phyloP scores from a whole-genome alignment of 2,888 invertebrate species.

The Lasiommata megera region DNA sequence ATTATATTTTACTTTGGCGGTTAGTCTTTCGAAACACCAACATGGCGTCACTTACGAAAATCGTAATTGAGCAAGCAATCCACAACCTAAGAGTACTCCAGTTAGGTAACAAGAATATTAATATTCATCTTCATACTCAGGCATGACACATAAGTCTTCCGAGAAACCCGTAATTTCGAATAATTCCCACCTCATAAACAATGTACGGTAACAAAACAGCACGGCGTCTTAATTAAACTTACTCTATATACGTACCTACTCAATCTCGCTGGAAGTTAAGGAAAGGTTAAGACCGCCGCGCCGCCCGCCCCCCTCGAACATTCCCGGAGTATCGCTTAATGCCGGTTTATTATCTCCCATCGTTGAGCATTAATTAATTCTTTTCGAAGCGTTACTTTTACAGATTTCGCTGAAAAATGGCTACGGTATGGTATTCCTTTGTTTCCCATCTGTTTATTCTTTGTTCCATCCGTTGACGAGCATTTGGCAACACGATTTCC shows the following conservation, averaged over 20 bases:
- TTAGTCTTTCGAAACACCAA: too few species aligned
- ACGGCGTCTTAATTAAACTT: conserved; percentile 71
- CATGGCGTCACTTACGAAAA: too few species aligned
- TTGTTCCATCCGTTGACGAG: not conserved
- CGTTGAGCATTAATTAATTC: conserved; percentile 70
- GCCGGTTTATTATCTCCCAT: conserved; percentile 75
- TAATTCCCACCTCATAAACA: conserved; percentile 54
- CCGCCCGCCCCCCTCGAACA: conserved; percentile 44
- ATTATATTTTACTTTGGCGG: too few species aligned
- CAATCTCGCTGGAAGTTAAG: conserved; percentile 77
- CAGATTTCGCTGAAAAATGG: conserved; percentile 30
- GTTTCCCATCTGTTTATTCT: not conserved
- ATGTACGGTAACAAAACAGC: conserved; percentile 66
- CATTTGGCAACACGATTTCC: too few species aligned
- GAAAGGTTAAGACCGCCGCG: conserved; percentile 66
- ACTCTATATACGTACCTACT: conserved; percentile 75
- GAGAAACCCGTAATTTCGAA: conserved; percentile 22
- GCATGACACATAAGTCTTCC: not conserved
- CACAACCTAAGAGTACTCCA: not conserved
- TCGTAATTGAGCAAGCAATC: too few species aligned
- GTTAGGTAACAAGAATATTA: not conserved
- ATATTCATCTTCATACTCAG: not conserved
- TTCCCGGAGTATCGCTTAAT: conserved; percentile 77
- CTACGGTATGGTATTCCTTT: conserved; percentile 27
- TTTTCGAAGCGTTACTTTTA: conserved; percentile 42